Base-by-base conservation (phyloP, 2,797 vertebrate genomes). In the Paratrypauchen microcephalus region DNA sequence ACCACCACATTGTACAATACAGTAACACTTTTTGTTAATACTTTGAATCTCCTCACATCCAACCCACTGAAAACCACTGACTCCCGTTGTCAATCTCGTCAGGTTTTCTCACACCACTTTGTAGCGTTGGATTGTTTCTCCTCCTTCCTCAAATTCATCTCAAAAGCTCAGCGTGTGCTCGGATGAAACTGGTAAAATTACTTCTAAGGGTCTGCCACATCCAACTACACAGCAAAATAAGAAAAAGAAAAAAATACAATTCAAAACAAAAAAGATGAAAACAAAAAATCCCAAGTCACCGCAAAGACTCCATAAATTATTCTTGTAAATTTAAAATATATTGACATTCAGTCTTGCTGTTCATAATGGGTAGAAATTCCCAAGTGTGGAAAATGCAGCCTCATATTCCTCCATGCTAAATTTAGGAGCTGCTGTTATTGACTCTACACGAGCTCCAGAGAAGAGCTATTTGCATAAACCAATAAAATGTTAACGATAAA, bases 121-220 rank as follows among this genome's bases (percentile, higher is more conserved):
- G 15, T 56, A 55, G 1, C 36, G 36, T 26, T n/a, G 32, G 50
- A 45, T 21, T 55, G 45, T n/a, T n/a, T 68, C 70, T 64, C 28
- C 30, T 45, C 23, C 68, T 62, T 71, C 65, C 41, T 15, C 66
- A 72, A 61, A 65, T 39, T 39, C 60, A n/a, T 1, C 21, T n/a
- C 26, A 62, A 47, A 66, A 63, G 39, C 48, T 56, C 64, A 71
- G 28, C 4, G 12, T 15, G 63, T 52, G 65, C 18, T n/a, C 21
- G 13, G 41, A 45, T 2, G 41, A 45, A 45, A 45, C 41, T 45
- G 41, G 12, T 45, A 45, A 45, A 45, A 45, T 45, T 4, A 45
- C 15, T 45, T 45, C 41, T 15, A 45, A 45, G 41, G 13, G 12
- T 16, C 41, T 45, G 41, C 12, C 41, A 15, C 41, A 45, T 45